Conservation (phyloP, 2,113 vertebrate genomes). For the Forbesichthys papilliferus region DNA sequence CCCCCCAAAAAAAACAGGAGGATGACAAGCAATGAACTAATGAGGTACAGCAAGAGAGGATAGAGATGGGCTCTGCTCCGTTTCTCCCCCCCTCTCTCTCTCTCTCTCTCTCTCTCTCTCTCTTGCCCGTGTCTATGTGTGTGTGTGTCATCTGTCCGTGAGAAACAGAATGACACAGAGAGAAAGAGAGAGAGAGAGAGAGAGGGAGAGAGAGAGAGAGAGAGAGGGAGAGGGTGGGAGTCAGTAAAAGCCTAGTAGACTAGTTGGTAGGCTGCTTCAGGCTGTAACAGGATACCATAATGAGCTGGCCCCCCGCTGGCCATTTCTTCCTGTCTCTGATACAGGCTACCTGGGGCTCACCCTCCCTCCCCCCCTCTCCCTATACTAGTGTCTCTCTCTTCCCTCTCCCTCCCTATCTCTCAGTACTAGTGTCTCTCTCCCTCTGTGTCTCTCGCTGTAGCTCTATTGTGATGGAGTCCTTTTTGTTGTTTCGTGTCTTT, state of each 20-base stretch:
- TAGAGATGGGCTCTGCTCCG: no score
- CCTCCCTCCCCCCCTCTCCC: conserved; percentile 5
- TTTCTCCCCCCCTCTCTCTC: no score
- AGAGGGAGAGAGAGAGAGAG: not conserved
- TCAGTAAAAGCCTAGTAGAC: conserved; percentile 32
- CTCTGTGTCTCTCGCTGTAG: not conserved
- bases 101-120: no score
- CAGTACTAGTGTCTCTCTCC: no score
- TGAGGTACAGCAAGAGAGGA: no score
- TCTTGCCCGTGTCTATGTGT: no score
- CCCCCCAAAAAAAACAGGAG: no score
- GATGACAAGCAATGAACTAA: no score
- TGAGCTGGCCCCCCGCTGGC: conserved; percentile 62
- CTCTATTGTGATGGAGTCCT: not conserved
- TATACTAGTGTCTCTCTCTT: conserved; percentile 1
- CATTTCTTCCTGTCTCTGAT: conserved; percentile 63
- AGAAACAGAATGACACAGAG: not conserved
- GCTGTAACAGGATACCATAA: conserved; percentile 69
- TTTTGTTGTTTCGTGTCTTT: no score
- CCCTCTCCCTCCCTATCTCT: not conserved
- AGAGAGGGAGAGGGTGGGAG: conserved; percentile 5
- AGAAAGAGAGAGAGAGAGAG: not conserved
- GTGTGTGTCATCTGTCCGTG: not conserved
- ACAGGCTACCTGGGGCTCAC: conserved; percentile 47
- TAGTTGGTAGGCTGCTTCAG: conserved; percentile 52